phyloP scores from a whole-genome alignment of 2,797 vertebrate species.

The Poeciliopsis paucimaculata region DNA sequence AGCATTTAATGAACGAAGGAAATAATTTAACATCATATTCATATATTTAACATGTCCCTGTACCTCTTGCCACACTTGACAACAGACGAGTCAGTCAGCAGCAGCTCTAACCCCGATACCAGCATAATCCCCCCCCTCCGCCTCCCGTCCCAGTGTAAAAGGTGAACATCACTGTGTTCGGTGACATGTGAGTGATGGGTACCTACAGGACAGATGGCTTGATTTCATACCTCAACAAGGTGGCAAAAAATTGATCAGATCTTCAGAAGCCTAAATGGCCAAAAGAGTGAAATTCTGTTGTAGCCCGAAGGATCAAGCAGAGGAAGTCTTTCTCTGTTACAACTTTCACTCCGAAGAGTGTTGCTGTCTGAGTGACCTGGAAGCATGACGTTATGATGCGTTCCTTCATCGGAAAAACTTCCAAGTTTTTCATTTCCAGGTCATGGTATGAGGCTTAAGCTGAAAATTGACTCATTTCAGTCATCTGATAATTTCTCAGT shows the following conservation, averaged over 20 bases:
- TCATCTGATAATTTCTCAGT: not conserved
- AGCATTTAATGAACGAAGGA: too few relatives aligned
- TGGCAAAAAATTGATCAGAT: not conserved
- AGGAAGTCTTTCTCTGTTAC: not conserved
- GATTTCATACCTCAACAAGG: not conserved
- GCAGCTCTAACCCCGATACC: too few relatives aligned
- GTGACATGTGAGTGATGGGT: not conserved
- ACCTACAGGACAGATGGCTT: not conserved
- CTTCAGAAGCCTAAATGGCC: not conserved
- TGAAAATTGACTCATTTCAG: not conserved
- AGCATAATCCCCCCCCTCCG: too few relatives aligned
- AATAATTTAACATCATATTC: too few relatives aligned
- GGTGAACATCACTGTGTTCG: too few relatives aligned
- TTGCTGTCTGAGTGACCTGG: not conserved
- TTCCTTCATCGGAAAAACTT: not conserved
- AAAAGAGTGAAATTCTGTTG: not conserved
- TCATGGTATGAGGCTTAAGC: not conserved
- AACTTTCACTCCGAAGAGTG: not conserved
- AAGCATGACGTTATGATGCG: not conserved
- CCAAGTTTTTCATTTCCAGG: not conserved
- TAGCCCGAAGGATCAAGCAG: not conserved
- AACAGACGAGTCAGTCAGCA: too few relatives aligned
- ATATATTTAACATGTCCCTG: too few relatives aligned
- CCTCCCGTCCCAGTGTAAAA: not conserved
- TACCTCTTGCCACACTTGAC: too few relatives aligned